These are phyloP conservation scores for Acrobasis repandana DNA, from an alignment of 2,888 invertebrate genomes.

Conservation along the genomic window DNA sequence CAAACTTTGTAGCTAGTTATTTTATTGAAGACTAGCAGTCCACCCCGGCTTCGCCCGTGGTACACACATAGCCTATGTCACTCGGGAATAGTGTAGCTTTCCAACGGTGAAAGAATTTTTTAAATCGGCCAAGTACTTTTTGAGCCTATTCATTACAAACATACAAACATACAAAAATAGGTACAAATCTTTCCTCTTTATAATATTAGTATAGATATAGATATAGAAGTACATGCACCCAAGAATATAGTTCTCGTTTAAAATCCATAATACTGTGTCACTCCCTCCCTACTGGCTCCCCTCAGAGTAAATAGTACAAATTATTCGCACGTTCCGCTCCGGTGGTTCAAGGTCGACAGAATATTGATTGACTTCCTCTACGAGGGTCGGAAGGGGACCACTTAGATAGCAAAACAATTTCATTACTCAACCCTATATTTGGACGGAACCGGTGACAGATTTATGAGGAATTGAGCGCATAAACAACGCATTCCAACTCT, in stretches of 20 bases:
- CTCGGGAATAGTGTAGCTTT: too few relatives aligned
- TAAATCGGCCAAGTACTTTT: too few relatives aligned
- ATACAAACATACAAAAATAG: too few relatives aligned
- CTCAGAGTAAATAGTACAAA: constrained; percentile 46
- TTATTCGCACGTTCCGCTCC: constrained; percentile 59
- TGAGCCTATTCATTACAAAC: too few relatives aligned
- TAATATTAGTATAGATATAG: too few relatives aligned
- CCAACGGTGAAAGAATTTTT: too few relatives aligned
- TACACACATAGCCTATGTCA: too few relatives aligned
- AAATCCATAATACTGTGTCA: not conserved
- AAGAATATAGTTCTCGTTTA: not conserved
- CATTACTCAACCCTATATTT: constrained; percentile 13
- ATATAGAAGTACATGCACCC: not conserved
- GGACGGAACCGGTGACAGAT: not conserved
- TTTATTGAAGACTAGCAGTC: too few relatives aligned
- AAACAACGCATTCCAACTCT: constrained; percentile 13
- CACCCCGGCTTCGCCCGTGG: too few relatives aligned
- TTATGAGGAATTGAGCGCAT: not conserved
- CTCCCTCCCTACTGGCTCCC: constrained; percentile 32
- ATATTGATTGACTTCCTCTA: constrained; percentile 54
- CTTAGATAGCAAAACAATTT: constrained; percentile 18
- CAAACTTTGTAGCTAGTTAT: not conserved
- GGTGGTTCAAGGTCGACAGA: constrained; percentile 65
- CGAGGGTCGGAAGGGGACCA: constrained; percentile 42
- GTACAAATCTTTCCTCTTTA: too few relatives aligned